Evolutionary conservation across 2,113 vertebrate species (phyloP).

Genomic region (Loxodonta africana): DNA sequence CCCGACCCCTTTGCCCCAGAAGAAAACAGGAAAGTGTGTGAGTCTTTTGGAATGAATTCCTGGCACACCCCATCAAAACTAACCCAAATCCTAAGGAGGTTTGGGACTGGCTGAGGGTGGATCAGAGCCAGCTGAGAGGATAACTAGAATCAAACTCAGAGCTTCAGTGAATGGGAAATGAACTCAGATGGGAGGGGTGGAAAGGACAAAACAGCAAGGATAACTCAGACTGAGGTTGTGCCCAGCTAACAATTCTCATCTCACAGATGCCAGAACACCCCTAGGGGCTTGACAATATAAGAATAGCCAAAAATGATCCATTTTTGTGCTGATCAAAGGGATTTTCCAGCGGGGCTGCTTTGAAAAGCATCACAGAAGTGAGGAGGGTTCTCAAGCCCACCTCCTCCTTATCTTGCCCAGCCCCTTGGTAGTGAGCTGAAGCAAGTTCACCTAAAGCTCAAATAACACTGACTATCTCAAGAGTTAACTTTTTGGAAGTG

Average conservation of each 20-base stretch:
- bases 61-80: conserved; percentile 50
- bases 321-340: conserved; percentile 63
- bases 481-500: conserved; percentile 10
- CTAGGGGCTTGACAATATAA: neutral
- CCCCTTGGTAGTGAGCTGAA: neutral
- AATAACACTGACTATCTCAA: neutral
- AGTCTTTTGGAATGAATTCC: conserved; percentile 55
- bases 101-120: conserved; percentile 33
- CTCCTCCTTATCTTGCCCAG: neutral
- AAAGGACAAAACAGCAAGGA: neutral
- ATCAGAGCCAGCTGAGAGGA: conserved; percentile 1
- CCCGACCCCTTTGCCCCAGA: neutral
- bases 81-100: conserved; percentile 36
- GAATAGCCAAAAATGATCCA: conserved; percentile 27
- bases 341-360: conserved; percentile 54
- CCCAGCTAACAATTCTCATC: neutral
- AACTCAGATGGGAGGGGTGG: neutral
- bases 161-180: neutral
- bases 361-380: conserved; percentile 59
- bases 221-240: neutral
- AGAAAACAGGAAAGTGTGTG: neutral
- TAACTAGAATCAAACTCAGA: neutral
- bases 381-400: neutral
- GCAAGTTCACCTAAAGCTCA: neutral
- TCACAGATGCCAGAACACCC: neutral